Conservation (phyloP, 2,113 vertebrate genomes). For the Clarias magur region DNA sequence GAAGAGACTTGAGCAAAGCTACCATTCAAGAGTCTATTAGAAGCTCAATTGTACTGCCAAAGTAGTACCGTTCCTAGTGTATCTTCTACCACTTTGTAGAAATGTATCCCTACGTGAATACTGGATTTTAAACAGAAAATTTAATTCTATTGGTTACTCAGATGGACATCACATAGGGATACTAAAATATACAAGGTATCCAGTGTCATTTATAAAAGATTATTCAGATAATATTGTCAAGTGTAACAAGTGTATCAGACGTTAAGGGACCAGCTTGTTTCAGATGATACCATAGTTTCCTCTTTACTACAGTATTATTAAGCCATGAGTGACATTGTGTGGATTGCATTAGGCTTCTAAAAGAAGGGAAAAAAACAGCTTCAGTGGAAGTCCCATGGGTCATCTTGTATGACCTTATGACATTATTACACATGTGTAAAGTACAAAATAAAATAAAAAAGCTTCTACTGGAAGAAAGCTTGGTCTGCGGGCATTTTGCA, state of each 20-base stretch:
- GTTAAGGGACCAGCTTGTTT: background rate
- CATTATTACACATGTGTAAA: too few relatives aligned
- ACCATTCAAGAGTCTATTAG: background rate
- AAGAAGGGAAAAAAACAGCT: background rate
- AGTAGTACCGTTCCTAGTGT: background rate
- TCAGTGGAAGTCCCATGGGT: background rate
- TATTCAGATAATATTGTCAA: background rate
- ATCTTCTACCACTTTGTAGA: background rate
- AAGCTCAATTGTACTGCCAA: background rate
- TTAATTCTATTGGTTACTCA: background rate
- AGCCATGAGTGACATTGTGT: background rate
- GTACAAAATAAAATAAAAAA: too few relatives aligned
- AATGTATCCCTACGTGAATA: background rate
- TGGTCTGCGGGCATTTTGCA: too few relatives aligned
- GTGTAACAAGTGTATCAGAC: background rate
- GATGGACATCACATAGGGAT: background rate
- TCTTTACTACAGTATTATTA: background rate
- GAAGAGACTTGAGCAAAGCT: background rate
- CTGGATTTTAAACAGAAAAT: background rate
- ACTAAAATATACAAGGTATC: background rate
- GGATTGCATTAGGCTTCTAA: background rate
- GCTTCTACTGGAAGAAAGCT: too few relatives aligned
- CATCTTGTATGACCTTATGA: too few relatives aligned
- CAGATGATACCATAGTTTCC: background rate
- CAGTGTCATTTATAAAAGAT: too few relatives aligned